A percentile compares a stretch with the other conserved stretches of the same genome.
These are phyloP conservation scores for Scolopax rusticola DNA, from an alignment of 2,797 vertebrate genomes.

Conservation along the genomic window DNA sequence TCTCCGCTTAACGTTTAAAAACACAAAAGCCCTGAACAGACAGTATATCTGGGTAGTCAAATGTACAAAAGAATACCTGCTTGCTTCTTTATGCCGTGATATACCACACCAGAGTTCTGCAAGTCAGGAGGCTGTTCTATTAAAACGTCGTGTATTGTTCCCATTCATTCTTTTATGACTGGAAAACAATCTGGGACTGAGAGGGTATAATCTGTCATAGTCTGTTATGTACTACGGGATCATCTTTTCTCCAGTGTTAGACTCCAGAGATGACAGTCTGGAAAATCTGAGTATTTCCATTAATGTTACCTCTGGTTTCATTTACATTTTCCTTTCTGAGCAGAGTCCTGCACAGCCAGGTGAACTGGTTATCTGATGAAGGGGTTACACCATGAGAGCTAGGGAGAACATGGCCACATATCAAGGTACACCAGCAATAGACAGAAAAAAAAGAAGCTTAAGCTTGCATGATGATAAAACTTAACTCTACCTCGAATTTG, in stretches of 20 bases:
- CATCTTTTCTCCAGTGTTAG: conserved; percentile 19
- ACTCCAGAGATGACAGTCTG: conserved; percentile 19
- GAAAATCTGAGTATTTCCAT: conserved; percentile 43
- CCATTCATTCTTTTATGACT: background rate
- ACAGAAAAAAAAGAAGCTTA: background rate
- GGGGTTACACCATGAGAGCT: background rate
- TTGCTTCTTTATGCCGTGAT: background rate
- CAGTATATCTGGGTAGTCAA: background rate
- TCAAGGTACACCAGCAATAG: background rate
- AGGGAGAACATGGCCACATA: rapidly evolving
- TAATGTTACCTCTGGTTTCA: conserved; percentile 19
- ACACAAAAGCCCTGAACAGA: background rate
- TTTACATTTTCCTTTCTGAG: conserved; percentile 26
- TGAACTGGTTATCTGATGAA: background rate
- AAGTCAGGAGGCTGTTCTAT: background rate
- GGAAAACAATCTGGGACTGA: background rate
- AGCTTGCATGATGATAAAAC: background rate
- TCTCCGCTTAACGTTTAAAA: background rate
- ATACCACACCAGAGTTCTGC: background rate
- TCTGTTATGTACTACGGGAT: background rate
- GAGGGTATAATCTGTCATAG: background rate
- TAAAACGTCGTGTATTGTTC: background rate
- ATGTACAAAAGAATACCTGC: background rate
- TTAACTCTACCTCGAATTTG: background rate
- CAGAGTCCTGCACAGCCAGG: background rate